Base-by-base conservation (phyloP, 2,113 vertebrate species). In the Argyrosomus japonicus region DNA sequence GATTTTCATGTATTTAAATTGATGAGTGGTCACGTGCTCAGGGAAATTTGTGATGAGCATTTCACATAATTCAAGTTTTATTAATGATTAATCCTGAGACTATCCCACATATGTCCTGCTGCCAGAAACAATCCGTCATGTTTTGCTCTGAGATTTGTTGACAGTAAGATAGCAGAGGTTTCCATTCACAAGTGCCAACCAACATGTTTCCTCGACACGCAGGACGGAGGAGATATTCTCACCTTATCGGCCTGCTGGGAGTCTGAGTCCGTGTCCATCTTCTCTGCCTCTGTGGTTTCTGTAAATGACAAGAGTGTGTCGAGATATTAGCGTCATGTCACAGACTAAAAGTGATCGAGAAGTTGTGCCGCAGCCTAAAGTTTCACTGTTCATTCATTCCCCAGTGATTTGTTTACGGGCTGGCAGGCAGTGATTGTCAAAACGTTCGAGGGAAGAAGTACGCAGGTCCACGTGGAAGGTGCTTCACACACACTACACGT, bases 241-340 rank as follows among this genome's bases (percentile, higher is more conserved):
- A 99, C 97, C 96, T 99, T 99, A 81, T 98, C 98, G 3, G 95
- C 79, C 84, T 96, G 96, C 61, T 96, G 96, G 68, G 96, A 96
- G 75, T 99, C 97, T 0, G 96, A 29, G 74, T 99, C 97, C 0
- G 96, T 94, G 77, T 99, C 98, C 95, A 97, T 96, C 90, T 99
- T 99, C 83, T 99, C 98, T 1, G 97, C 91, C 88, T 99, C 97
- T 63, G 95, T 40, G 10, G 93, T 89, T 92, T 98, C 96, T 95
- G 87, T 81, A 96, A 56, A 64, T 1, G 72, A 93, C 15, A 71
- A 63, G 58, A 0, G 36, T 18, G 10, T 7, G 48, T 4, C 87
- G 69, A 78, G 19, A 45, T 75, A 23, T n/a, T 14, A 48, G 48
- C 50, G 57, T 63, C 2, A 48, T 4, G 14, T 62, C 5, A 73